Conservation (phyloP, 2,113 vertebrate species). For the Psittacara wagleri region DNA sequence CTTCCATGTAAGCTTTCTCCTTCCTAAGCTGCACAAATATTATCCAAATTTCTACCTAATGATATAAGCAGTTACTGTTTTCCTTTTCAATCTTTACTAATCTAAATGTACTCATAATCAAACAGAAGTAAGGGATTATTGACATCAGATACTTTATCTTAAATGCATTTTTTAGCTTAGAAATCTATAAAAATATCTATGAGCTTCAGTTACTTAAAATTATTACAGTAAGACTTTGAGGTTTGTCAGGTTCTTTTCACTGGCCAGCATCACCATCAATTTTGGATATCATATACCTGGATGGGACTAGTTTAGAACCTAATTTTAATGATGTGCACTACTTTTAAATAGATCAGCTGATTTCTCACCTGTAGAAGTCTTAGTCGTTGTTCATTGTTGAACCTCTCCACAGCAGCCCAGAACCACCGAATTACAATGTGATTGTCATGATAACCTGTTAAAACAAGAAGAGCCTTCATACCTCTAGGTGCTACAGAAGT, state of each 20-base stretch:
- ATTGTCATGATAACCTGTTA: constrained; percentile 96
- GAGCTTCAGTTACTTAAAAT: background rate
- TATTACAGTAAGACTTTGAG: background rate
- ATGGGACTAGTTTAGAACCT: background rate
- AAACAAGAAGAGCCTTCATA: background rate
- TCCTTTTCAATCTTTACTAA: background rate
- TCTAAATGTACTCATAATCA: background rate
- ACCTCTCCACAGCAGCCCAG: constrained; percentile 97
- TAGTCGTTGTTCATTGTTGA: constrained; percentile 98
- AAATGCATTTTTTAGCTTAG: background rate
- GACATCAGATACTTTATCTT: background rate
- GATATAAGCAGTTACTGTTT: background rate
- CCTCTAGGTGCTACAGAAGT: background rate
- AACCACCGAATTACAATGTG: constrained; percentile 99
- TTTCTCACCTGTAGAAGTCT: constrained; percentile 90
- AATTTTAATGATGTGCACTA: background rate
- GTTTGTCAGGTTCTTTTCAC: background rate
- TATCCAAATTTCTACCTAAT: background rate
- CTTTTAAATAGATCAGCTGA: background rate
- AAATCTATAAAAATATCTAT: background rate
- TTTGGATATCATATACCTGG: background rate
- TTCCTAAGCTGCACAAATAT: background rate
- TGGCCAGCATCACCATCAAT: background rate
- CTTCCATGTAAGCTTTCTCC: background rate
- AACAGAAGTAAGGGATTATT: background rate